Conservation (phyloP, 2,113 vertebrate genomes). For the Mustela nigripes region DNA sequence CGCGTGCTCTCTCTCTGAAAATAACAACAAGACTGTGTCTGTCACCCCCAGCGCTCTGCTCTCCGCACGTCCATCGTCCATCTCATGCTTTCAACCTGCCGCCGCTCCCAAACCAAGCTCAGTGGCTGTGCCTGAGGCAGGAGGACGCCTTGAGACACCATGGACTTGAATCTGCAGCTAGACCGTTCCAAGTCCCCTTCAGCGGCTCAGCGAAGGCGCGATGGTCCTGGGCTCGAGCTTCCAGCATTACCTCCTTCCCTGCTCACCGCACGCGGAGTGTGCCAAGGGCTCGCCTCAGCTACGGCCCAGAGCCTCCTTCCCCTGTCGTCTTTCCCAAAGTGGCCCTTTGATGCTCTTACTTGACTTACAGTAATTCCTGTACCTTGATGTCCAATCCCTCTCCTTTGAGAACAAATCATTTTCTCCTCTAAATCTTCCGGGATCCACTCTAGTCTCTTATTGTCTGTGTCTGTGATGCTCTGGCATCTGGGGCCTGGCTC, state of each 20-base stretch:
- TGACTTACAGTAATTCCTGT: neutral
- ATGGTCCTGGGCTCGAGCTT: fast-evolving
- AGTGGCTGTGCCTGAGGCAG: too few relatives aligned
- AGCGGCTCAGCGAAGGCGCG: fast-evolving
- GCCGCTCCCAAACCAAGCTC: neutral
- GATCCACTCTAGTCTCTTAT: neutral
- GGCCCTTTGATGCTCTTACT: neutral
- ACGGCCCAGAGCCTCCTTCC: neutral
- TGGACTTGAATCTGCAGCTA: neutral
- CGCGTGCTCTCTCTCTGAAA: neutral
- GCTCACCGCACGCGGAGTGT: fast-evolving
- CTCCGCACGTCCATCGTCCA: fast-evolving
- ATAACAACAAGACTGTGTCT: neutral
- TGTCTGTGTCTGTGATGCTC: too few relatives aligned
- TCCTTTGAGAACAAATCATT: neutral
- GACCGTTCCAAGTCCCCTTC: too few relatives aligned
- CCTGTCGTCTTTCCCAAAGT: neutral
- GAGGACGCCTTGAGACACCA: neutral
- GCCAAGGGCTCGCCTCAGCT: too few relatives aligned
- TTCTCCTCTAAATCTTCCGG: neutral
- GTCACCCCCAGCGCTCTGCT: too few relatives aligned
- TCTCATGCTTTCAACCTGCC: neutral
- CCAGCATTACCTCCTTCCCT: too few relatives aligned
- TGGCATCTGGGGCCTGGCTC: neutral
- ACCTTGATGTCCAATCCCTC: neutral